Evolutionary conservation across 2,797 vertebrate genomes (phyloP), one percentile per base, ranked within the genome.

Genomic region (Cryptoprocta ferox): DNA sequence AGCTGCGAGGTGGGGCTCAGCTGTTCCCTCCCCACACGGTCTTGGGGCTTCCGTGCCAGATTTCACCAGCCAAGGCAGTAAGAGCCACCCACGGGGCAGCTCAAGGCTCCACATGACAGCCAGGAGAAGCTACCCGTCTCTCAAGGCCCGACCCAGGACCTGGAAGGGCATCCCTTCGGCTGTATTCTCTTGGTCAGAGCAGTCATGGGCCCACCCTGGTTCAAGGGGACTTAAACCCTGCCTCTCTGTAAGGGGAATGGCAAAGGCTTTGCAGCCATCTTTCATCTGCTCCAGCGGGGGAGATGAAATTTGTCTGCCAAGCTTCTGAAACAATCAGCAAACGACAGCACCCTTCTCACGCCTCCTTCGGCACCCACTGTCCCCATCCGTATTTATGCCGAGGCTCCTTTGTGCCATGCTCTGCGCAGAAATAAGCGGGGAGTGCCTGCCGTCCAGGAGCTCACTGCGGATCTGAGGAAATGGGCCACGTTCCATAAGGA

Each of bases 211-310:
- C 56, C 18, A 12, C 35, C 15, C 1, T 5, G n/a, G 15, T 11
- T 39, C 32, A 8, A 83, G 42, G 39, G 19, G 11, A 16, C 42
- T 12, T 30, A 26, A 4, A 24, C 26, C 53, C 39, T 45, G 63
- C 63, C 63, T 79, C 45, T 42, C 15, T 10, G 11, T 3, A 15
- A 35, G 32, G 81, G 3, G 35, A 30, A 10, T 32, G 19, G 15
- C 24, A 2, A 16, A 37, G 83, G 32, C 13, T 26, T 18, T 10
- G 42, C 13, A 86, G 71, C n/a, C 26, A 1, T 59, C 35, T 75
- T 45, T 37, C 68, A 50, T 14, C 45, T 35, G n/a, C 8, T 6
- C 9, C 7, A 1, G 28, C 8, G 0, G 0, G 32, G 15, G 14
- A 91, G 63, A 14, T 7, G 24, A 71, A 37, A 68, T 7, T 1